phyloP scores from a whole-genome alignment of 2,797 vertebrate species.

The Gorsachius magnificus region DNA sequence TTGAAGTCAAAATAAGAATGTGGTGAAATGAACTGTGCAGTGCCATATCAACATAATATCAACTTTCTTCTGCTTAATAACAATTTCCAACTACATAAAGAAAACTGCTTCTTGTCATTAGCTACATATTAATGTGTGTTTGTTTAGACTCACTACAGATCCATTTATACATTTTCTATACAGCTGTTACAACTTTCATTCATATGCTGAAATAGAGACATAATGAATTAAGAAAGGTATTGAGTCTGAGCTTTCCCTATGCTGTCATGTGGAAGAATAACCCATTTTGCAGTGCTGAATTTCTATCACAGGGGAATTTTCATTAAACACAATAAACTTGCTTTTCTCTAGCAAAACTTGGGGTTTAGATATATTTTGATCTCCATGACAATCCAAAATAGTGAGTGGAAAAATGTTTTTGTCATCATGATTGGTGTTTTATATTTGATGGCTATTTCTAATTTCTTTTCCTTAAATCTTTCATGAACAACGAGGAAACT shows the following conservation, averaged over 20 bases:
- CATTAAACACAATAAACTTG: slow-evolving; percentile 39
- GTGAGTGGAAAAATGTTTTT: not conserved
- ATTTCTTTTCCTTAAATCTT: not conserved
- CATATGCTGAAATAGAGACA: slow-evolving; percentile 26
- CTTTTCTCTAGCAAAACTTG: slow-evolving; percentile 21
- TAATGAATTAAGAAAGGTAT: slow-evolving; percentile 64
- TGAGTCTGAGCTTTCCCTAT: slow-evolving; percentile 42
- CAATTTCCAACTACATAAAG: not conserved
- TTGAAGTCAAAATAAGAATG: not conserved
- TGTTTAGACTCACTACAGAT: not conserved
- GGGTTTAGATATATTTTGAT: slow-evolving; percentile 12
- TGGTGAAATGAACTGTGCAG: not conserved
- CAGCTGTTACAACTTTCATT: not conserved
- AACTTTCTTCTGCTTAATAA: not conserved
- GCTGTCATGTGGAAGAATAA: slow-evolving; percentile 48
- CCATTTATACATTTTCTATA: not conserved
- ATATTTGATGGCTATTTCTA: not conserved
- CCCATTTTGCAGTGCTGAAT: slow-evolving; percentile 35
- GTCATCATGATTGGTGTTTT: not conserved
- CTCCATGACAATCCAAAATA: not conserved
- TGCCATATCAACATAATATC: not conserved
- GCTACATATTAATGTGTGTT: not conserved
- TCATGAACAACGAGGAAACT: not conserved
- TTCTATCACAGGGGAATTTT: slow-evolving; percentile 48
- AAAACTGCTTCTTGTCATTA: not conserved